These are phyloP conservation scores for Talpa occidentalis DNA, from an alignment of 2,113 vertebrate genomes.

Conservation along the genomic window DNA sequence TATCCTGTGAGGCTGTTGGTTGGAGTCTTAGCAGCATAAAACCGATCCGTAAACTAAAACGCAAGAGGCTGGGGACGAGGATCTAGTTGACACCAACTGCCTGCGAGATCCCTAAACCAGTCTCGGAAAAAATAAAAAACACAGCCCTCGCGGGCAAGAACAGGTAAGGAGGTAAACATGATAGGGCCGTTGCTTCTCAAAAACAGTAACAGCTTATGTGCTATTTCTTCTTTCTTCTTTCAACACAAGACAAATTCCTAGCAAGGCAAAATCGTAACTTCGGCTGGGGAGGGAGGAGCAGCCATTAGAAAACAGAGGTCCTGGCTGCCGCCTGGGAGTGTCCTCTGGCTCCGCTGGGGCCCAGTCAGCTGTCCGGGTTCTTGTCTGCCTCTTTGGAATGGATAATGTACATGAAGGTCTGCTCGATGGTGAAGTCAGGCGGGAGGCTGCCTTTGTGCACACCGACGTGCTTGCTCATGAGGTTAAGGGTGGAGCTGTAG, in stretches of 20 bases:
- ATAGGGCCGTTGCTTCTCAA: constrained; percentile 78
- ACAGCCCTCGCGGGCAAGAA: constrained; percentile 76
- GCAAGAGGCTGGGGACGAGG: constrained; percentile 35
- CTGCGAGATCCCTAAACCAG: constrained; percentile 77
- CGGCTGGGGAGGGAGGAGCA: constrained; percentile 31
- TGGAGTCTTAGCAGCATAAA: constrained; percentile 87
- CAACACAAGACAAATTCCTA: constrained; percentile 76
- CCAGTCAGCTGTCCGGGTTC: constrained; percentile 90
- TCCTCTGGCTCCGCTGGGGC: constrained; percentile 18
- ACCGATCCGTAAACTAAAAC: constrained; percentile 83
- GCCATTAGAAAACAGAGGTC: constrained; percentile 27
- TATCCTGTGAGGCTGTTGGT: constrained; percentile 82
- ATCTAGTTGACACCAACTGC: constrained; percentile 54
- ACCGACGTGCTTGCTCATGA: constrained; percentile 97
- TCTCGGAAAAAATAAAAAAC: constrained; percentile 73
- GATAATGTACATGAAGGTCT: constrained; percentile 99
- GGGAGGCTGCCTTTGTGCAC: constrained; percentile 96
- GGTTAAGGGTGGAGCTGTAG: constrained; percentile 97
- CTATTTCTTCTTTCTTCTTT: constrained; percentile 73
- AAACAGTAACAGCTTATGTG: constrained; percentile 78
- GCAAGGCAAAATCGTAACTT: constrained; percentile 70
- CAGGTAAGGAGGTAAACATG: constrained; percentile 83
- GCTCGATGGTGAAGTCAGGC: constrained; percentile 96
- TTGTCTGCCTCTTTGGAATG: constrained; percentile 97
- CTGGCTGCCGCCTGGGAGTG: constrained; percentile 39